Evolutionary conservation across 2,113 vertebrate genomes (phyloP).

Genomic region (Noturus placidus): DNA sequence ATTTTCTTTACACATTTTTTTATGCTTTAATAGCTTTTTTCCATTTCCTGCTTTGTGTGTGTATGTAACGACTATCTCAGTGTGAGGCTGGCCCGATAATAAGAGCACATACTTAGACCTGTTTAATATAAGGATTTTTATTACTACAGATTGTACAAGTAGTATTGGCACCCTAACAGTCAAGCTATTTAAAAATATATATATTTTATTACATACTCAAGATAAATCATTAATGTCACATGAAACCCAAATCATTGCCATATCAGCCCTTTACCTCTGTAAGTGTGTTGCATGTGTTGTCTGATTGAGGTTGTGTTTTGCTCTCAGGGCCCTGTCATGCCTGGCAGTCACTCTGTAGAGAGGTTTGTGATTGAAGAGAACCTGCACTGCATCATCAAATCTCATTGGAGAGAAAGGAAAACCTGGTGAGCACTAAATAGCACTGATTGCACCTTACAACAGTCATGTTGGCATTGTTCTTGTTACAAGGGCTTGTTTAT

Average conservation of each 20-base stretch:
- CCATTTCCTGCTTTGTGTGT: neutral
- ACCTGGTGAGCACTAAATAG: constrained; percentile 79
- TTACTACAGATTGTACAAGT: neutral
- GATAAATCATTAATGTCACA: neutral
- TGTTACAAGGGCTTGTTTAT: too few relatives aligned
- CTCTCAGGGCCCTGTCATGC: constrained; percentile 93
- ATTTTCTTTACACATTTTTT: neutral
- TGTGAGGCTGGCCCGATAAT: neutral
- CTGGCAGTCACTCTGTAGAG: constrained; percentile 95
- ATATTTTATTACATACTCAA: neutral
- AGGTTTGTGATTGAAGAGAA: constrained; percentile 98
- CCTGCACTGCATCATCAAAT: constrained; percentile 94
- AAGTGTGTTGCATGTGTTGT: neutral
- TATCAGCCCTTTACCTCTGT: neutral
- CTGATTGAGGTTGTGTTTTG: neutral
- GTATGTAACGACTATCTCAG: neutral
- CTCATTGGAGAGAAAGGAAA: constrained; percentile 95
- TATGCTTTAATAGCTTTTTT: neutral
- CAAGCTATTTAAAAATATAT: neutral
- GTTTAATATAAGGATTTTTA: neutral
- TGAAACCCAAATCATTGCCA: neutral
- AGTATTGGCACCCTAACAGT: neutral
- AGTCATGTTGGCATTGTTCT: neutral
- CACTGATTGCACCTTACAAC: neutral
- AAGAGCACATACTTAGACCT: neutral